A percentile compares a stretch with the other conserved stretches of the same genome.
These are phyloP conservation scores for Busseola fusca DNA, from an alignment of 2,888 invertebrate species.

Conservation along the genomic window DNA sequence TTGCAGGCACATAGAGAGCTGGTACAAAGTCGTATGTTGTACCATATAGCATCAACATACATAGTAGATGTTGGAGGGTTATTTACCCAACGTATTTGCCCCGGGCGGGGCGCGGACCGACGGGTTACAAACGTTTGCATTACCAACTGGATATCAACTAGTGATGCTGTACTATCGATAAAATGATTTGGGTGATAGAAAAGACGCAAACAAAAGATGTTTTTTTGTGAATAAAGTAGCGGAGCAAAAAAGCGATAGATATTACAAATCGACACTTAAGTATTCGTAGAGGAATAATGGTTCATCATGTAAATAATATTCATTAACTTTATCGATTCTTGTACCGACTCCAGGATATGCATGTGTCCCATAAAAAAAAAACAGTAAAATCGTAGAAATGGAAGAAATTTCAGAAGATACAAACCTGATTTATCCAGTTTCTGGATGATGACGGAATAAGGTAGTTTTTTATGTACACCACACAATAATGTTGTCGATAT, in stretches of 20 bases:
- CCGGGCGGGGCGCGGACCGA: slow-evolving; percentile 78
- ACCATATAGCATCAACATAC: slow-evolving; percentile 48
- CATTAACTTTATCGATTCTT: too few species aligned
- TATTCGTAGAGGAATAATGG: too few species aligned
- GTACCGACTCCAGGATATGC: too few species aligned
- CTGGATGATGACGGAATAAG: neutral
- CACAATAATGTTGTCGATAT: slow-evolving; percentile 38
- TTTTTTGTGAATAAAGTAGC: too few species aligned
- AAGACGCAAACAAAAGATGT: too few species aligned
- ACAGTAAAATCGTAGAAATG: too few species aligned
- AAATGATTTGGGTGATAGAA: neutral
- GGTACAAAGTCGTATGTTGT: slow-evolving; percentile 52
- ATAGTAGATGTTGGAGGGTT: slow-evolving; percentile 66
- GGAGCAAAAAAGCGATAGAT: too few species aligned
- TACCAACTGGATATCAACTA: slow-evolving; percentile 84
- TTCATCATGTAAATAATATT: too few species aligned
- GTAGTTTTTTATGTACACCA: neutral
- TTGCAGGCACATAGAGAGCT: slow-evolving; percentile 33
- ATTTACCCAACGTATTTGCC: slow-evolving; percentile 81
- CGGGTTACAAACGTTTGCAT: slow-evolving; percentile 86
- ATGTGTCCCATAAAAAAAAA: neutral
- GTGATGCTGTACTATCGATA: slow-evolving; percentile 60
- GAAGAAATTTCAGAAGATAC: too few species aligned
- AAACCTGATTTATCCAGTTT: too few species aligned
- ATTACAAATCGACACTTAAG: too few species aligned